These are phyloP conservation scores for Drosophila sulfurigaster DNA, from an alignment of 1,140 invertebrate genomes.

Conservation along the genomic window DNA sequence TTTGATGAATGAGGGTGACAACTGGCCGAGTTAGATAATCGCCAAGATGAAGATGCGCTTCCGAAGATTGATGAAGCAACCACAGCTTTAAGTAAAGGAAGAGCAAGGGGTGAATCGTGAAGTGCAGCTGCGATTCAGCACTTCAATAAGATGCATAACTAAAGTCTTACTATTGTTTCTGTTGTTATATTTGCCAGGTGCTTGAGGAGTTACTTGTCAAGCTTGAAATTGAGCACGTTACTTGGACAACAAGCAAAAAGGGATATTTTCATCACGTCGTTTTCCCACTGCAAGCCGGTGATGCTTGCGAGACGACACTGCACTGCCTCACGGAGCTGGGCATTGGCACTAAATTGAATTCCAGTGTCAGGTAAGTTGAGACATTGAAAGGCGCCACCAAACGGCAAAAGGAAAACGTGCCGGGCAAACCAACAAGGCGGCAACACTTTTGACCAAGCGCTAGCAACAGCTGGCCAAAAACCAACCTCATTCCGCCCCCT, in stretches of 20 bases:
- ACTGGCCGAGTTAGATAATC: slow-evolving; percentile 36
- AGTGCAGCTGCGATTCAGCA: neutral
- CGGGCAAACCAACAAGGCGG: slow-evolving; percentile 60
- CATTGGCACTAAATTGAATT: slow-evolving; percentile 89
- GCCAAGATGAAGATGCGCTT: slow-evolving; percentile 30
- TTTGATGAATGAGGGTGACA: slow-evolving; percentile 67
- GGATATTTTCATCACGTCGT: slow-evolving; percentile 90
- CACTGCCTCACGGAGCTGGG: slow-evolving; percentile 90
- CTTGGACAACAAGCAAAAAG: slow-evolving; percentile 88
- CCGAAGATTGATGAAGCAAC: slow-evolving; percentile 62
- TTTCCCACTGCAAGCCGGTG: slow-evolving; percentile 89
- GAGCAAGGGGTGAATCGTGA: neutral
- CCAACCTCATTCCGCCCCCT: neutral
- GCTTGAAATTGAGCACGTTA: slow-evolving; percentile 89
- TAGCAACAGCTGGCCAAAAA: slow-evolving; percentile 68
- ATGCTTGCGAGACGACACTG: slow-evolving; percentile 89
- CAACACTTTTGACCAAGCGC: neutral
- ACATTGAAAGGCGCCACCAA: slow-evolving; percentile 49
- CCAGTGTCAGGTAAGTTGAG: slow-evolving; percentile 88
- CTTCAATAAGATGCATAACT: slow-evolving; percentile 65
- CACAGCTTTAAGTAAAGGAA: neutral
- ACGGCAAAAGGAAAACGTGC: slow-evolving; percentile 53
- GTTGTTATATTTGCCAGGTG: slow-evolving; percentile 85
- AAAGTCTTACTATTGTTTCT: slow-evolving; percentile 33
- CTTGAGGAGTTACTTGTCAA: slow-evolving; percentile 88